Base-by-base conservation (phyloP, 2,113 vertebrate genomes). In the Hepsetus odoe region DNA sequence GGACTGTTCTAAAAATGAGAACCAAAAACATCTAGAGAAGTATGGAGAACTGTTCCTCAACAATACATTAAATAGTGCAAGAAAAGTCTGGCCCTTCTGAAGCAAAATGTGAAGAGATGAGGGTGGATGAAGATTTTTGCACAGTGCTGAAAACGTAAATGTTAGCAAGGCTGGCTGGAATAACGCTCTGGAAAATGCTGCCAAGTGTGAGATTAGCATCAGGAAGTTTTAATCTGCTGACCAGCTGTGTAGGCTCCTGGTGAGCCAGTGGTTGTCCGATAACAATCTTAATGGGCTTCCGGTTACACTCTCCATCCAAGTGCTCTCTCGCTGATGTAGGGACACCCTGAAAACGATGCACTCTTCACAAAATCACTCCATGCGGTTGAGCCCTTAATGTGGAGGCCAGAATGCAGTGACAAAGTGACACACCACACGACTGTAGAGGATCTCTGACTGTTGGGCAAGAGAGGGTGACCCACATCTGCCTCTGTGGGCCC, bases 221-320 rank as follows among this genome's bases (percentile, higher is more conserved):
- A 68, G 61, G 75, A 78, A 49, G 49, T 66, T 42, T 46, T 49
- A 22, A 20, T 69, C 55, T 59, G 58, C 20, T 64, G 66, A 35
- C 20, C 42, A 70, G 28, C 56, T 20, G 51, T 44, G 18, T 64
- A 18, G 18, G 46, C 20, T 49, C 46, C 46, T 49, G 46, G 18
- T 49, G 13, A 35, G 32, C 51, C 56, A 62, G 58, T 33, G 66
- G 32, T 71, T 44, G 30, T 35, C 3, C 5, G 74, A 81, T 81
- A 16, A 11, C 12, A 14, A 78, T 85, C 79, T 73, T 81, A 81
- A 83, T 81, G 62, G 61, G 14, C 72, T 58, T 74, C 62, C 67
- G 64, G 71, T 72, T 69, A 81, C 74, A 18, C 68, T n/a, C 13
- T 69, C 35, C 32, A 24, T 65, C 49, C 46, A 30, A 38, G 32